Percentiles rank a stretch among this genome's conserved stretches.
phyloP scores from a whole-genome alignment of 2,113 vertebrate species.

The Narcine bancroftii region DNA sequence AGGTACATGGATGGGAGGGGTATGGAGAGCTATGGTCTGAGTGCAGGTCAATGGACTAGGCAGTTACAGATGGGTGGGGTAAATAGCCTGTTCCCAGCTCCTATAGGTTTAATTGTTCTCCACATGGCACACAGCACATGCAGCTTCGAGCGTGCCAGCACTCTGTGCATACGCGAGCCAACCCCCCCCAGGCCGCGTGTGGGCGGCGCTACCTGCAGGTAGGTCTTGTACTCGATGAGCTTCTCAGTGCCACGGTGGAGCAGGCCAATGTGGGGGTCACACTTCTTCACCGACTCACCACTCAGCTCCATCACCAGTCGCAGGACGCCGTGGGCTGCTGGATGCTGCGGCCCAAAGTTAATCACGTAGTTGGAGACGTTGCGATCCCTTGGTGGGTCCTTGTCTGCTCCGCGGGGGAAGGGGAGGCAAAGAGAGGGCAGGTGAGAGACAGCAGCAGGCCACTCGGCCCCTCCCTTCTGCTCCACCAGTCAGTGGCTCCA shows the following conservation, averaged over 20 bases:
- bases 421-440: background rate
- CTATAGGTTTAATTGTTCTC: too few species aligned
- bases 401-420: constrained; percentile 56
- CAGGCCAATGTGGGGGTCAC: constrained; percentile 85
- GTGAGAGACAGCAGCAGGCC: background rate
- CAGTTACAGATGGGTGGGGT: too few species aligned
- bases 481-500: too few species aligned
- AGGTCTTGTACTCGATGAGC: constrained; percentile 91
- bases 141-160: too few species aligned
- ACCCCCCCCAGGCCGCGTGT: too few species aligned
- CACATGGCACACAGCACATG: too few species aligned
- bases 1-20: too few species aligned
- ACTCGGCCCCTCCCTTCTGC: background rate
- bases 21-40: too few species aligned
- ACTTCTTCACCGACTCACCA: constrained; percentile 82
- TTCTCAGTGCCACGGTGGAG: constrained; percentile 89
- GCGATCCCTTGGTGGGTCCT: constrained; percentile 64
- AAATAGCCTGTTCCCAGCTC: too few species aligned
- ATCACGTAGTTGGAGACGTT: constrained; percentile 74
- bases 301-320: constrained; percentile 86
- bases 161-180: too few species aligned
- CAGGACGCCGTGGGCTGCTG: constrained; percentile 84
- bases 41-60: too few species aligned
- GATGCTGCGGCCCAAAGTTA: constrained; percentile 94
- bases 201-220: constrained; percentile 71